Conservation (phyloP, 1,140 invertebrate genomes). For the Trichonephila inaurata region DNA sequence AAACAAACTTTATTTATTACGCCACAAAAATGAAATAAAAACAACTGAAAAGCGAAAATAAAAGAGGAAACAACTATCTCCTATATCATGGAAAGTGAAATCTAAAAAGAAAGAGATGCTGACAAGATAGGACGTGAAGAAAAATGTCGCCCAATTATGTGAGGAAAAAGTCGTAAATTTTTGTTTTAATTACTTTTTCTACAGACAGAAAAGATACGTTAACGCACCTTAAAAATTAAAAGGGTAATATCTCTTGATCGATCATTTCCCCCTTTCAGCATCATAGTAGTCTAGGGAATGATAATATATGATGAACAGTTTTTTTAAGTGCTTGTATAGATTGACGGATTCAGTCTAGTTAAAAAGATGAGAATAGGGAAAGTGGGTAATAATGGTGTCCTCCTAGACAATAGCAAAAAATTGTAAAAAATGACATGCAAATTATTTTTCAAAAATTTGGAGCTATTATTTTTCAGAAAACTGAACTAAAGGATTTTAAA, state of each 20-base stretch:
- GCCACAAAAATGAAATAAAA: background rate
- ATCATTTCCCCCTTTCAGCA: background rate
- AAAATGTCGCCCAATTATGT: conserved; percentile 11
- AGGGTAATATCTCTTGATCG: background rate
- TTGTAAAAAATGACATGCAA: too few relatives aligned
- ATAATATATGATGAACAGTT: too few relatives aligned
- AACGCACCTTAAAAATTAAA: background rate
- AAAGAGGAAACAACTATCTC: background rate
- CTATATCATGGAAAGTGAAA: background rate
- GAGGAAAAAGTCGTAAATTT: background rate
- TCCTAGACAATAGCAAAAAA: too few relatives aligned
- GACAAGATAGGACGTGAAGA: background rate
- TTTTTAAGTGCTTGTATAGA: too few relatives aligned
- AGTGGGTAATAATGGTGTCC: too few relatives aligned
- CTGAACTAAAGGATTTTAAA: too few relatives aligned
- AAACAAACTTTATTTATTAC: background rate
- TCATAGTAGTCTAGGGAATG: too few relatives aligned
- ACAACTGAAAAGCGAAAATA: background rate
- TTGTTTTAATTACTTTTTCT: background rate
- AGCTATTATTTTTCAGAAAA: too few relatives aligned
- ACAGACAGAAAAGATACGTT: background rate
- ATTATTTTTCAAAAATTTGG: too few relatives aligned
- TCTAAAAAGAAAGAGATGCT: background rate
- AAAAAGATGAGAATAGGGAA: too few relatives aligned
- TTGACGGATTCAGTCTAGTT: too few relatives aligned